Percentiles rank a stretch among this genome's conserved stretches.
Evolutionary conservation across 2,797 vertebrate species (phyloP).

Genomic region (Cynodonichthys magdalenae): DNA sequence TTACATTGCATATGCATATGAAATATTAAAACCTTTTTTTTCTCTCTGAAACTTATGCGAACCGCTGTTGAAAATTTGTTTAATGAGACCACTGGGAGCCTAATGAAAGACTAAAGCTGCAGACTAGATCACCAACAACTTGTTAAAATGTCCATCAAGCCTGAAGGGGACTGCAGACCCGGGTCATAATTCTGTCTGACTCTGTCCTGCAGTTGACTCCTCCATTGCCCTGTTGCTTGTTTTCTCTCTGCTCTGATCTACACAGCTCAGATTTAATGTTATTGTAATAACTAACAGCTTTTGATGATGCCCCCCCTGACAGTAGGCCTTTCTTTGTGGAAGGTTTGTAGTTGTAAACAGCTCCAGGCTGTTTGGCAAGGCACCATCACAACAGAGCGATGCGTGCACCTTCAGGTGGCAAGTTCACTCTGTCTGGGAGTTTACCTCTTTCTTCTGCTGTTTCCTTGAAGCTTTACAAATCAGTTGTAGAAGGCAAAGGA

Average conservation of each 20-base stretch:
- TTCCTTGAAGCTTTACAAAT: conserved; percentile 36
- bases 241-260: not conserved
- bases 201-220: not conserved
- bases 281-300: conserved; percentile 18
- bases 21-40: conserved; percentile 1
- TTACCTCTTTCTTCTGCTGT: conserved; percentile 23
- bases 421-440: conserved; percentile 25
- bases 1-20: conserved; percentile 1
- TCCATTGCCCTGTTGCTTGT: not conserved
- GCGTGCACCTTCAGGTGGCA: conserved; percentile 17
- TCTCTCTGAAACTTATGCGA: conserved; percentile 15
- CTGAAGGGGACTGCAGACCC: not conserved
- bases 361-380: conserved; percentile 41
- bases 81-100: conserved; percentile 29
- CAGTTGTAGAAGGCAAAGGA: conserved; percentile 1
- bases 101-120: conserved; percentile 2
- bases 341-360: conserved; percentile 35
- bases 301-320: conserved; percentile 9
- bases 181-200: not conserved
- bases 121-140: conserved; percentile 3
- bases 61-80: conserved; percentile 7
- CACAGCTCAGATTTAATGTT: conserved; percentile 12
- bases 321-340: conserved; percentile 10
- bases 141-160: not conserved
- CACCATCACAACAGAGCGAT: conserved; percentile 24